A percentile compares a stretch with the other conserved stretches of the same genome.
phyloP scores from a whole-genome alignment of 2,113 vertebrate genomes.

The Pristiophorus japonicus region DNA sequence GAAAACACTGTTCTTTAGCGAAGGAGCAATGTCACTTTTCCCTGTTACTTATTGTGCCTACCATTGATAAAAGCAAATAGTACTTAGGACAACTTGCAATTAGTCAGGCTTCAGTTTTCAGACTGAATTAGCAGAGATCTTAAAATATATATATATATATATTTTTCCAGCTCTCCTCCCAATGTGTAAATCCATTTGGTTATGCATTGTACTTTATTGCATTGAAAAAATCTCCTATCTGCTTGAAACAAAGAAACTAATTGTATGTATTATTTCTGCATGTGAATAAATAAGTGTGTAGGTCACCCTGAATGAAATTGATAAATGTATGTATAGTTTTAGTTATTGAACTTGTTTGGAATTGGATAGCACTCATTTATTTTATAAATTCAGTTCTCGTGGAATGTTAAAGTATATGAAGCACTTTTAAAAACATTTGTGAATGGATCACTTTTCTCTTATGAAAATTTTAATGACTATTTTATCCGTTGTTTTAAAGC shows the following conservation, averaged over 20 bases:
- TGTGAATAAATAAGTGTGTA: not conserved
- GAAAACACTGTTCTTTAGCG: conserved; percentile 50
- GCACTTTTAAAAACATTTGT: not conserved
- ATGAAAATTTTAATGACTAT: not conserved
- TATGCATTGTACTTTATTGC: not conserved
- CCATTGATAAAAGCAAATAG: not conserved
- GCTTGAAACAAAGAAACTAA: not conserved
- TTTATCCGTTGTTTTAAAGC: not conserved
- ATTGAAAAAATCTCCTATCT: not conserved
- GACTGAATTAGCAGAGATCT: not conserved
- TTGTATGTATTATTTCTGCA: not conserved
- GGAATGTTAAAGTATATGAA: not conserved
- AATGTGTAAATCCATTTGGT: not conserved
- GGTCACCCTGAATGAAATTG: not conserved
- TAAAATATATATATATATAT: no score
- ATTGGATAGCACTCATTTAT: not conserved
- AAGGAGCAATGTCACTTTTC: conserved; percentile 43
- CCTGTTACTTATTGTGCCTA: conserved; percentile 43
- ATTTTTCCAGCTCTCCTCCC: not conserved
- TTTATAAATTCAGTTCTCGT: not conserved
- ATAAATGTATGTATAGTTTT: not conserved
- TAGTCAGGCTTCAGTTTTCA: not conserved
- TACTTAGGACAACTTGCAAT: not conserved
- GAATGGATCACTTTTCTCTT: not conserved
- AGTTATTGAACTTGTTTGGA: not conserved